Conservation (phyloP, 2,888 invertebrate genomes). For the Tetrapedia diversipes region DNA sequence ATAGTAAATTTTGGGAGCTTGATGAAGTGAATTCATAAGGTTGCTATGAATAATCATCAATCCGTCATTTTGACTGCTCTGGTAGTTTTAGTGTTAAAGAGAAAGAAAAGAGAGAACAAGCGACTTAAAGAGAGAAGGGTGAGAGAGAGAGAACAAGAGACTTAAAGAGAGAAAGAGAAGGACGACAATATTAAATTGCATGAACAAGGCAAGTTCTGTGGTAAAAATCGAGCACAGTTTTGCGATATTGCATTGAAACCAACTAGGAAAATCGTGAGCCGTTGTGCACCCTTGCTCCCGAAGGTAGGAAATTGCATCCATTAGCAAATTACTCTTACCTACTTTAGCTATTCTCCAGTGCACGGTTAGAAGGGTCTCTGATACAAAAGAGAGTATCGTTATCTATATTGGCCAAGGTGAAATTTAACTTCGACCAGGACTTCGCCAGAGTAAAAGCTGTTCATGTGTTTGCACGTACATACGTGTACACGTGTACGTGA, state of each 20-base stretch:
- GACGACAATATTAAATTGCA: conserved; percentile 29
- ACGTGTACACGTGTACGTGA: background rate
- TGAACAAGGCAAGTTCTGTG: background rate
- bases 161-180: background rate
- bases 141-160: background rate
- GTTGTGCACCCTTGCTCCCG: background rate
- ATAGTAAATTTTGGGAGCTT: too few relatives aligned
- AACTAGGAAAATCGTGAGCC: conserved; percentile 30
- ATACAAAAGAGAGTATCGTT: conserved; percentile 50
- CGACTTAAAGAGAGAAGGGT: background rate
- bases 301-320: conserved; percentile 65
- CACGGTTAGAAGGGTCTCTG: conserved; percentile 9
- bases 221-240: conserved; percentile 49
- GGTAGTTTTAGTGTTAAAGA: too few relatives aligned
- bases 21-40: too few relatives aligned
- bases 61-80: too few relatives aligned
- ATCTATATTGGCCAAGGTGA: conserved; percentile 51
- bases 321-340: conserved; percentile 65
- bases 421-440: conserved; percentile 23
- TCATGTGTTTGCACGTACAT: too few relatives aligned
- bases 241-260: conserved; percentile 49
- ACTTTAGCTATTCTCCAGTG: conserved; percentile 32
- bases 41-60: too few relatives aligned
- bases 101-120: too few relatives aligned
- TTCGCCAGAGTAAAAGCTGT: conserved; percentile 2